These are phyloP conservation scores for Epinephelus fuscoguttatus DNA, from an alignment of 2,113 vertebrate genomes.

Conservation along the genomic window DNA sequence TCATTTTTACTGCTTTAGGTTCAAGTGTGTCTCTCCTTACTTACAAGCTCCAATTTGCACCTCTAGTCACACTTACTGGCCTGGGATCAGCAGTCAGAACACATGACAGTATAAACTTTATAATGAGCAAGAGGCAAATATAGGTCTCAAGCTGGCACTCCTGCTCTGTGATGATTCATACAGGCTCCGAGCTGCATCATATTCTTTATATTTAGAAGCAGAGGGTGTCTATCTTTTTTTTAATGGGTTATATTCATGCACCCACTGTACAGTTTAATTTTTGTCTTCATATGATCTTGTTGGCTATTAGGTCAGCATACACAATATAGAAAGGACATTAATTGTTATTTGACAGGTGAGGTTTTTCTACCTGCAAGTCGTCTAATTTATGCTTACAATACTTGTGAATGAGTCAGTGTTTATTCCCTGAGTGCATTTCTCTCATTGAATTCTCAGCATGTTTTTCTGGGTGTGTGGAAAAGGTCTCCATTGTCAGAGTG, in stretches of 20 bases:
- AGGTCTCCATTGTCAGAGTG: conserved; percentile 52
- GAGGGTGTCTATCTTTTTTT: not conserved
- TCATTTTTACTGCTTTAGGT: conserved; percentile 8
- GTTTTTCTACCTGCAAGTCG: not conserved
- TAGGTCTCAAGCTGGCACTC: conserved; percentile 47
- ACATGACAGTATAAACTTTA: conserved; percentile 62
- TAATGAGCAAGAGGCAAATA: conserved; percentile 51
- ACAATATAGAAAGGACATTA: conserved; percentile 1
- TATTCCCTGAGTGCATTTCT: conserved; percentile 33
- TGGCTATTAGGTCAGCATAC: not conserved
- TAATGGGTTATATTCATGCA: not conserved
- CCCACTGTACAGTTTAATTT: not conserved
- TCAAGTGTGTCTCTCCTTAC: not conserved
- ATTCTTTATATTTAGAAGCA: conserved; percentile 62
- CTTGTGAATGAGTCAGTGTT: conserved; percentile 66
- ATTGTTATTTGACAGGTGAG: not conserved
- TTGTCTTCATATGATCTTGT: not conserved
- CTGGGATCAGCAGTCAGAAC: conserved; percentile 43
- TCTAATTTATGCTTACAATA: conserved; percentile 28
- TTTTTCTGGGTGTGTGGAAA: conserved; percentile 24
- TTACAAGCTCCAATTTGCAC: conserved; percentile 14
- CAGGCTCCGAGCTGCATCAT: conserved; percentile 47
- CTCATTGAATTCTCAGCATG: conserved; percentile 54
- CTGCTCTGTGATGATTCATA: conserved; percentile 69
- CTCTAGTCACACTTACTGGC: conserved; percentile 34